Evolutionary conservation across 2,888 invertebrate genomes (phyloP), one percentile per base, ranked within the genome.

Genomic region (Cephalotes varians): DNA sequence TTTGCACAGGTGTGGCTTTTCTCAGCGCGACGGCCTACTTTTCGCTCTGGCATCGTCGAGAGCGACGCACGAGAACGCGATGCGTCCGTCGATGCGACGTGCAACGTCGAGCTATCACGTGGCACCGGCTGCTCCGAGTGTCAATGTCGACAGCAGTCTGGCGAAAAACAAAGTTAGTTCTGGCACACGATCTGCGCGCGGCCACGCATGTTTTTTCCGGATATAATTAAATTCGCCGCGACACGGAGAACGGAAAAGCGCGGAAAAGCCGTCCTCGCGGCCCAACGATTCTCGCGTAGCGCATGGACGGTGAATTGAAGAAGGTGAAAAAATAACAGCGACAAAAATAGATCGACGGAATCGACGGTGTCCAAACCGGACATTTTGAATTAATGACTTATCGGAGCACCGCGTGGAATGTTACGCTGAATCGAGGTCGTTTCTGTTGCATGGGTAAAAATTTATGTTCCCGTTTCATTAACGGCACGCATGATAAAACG

Each of bases 1-100:
- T 71, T 54, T 25, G 15, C 37, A 54, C 80, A 85, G 84, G 25
- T 85, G 80, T 51, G 56, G 34, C 56, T 74, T 64, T 62, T 85
- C 84, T 58, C 69, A 82, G 67, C n/a, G n/a, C 31, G 34, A 2
- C 69, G 62, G 49, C 77, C 62, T 69, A 69, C 67, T 82, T 82
- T 82, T 25, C 28, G 25, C 2, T 21, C n/a, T 12, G 25, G 37
- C 34, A 21, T 44, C 34, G 31, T 31, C 28, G 40, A 73, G 15
- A 49, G 15, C 44, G 44, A 58, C 58, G 40, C 28, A 34, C 34
- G 69, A 47, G 34, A 34, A 34, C 21, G 15, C 34, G 54, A n/a
- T 12, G 64, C 31, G 18, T 54, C 34, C 28, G 47, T 47, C 54
- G 40, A 65, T 67, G 54, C 76, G 28, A 49, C 67, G 67, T 44